Evolutionary conservation across 23 tunicate genomes (phyloP), one percentile per base, ranked within the genome.

Genomic region (Diplosoma virens): DNA sequence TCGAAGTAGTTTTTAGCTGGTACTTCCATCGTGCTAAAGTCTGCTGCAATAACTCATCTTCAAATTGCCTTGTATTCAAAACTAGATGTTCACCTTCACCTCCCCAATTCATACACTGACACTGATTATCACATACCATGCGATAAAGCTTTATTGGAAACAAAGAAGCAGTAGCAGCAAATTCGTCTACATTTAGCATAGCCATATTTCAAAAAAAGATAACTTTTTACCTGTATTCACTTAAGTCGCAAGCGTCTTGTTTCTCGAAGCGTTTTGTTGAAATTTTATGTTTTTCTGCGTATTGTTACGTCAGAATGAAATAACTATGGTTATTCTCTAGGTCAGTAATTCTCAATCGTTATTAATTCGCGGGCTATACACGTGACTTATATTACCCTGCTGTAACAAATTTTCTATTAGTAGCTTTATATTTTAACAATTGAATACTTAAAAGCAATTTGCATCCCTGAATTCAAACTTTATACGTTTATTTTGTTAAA

Each of bases 1-100:
- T 84, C 6, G 89, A 84, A 2, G 89, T 84, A 0, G 89, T 84
- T 56, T 84, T 84, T 9, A 84, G 68, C 66, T 84, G 89, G 61
- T 84, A 84, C 37, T 76, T 76, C 89, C 89, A 84, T 47, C 89
- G 55, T 26, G 76, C 78, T 1, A 67, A 33, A 17, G 89, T 84
- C 30, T 77, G 60, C 32, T 67, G 76, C 30, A 84, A 78, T 25
- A 84, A 32, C 63, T 84, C 89, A 33, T 84, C 82, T 36, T 84
- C 89, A 77, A 84, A 84, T 14, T 30, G 61, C 45, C 89, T 67
- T 7, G 89, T 84, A 41, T 77, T 84, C 18, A 84, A 30, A 55
- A 84, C 72, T 46, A 84, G 46, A 53, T 84, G 89, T 53, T 76
- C 82, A 33, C 89, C 89, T 25, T 47, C 73, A 1, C 66, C 89